Evolutionary conservation across 2,113 vertebrate species (phyloP), one percentile per base, ranked within the genome.

Genomic region (Pteruthius melanotis): DNA sequence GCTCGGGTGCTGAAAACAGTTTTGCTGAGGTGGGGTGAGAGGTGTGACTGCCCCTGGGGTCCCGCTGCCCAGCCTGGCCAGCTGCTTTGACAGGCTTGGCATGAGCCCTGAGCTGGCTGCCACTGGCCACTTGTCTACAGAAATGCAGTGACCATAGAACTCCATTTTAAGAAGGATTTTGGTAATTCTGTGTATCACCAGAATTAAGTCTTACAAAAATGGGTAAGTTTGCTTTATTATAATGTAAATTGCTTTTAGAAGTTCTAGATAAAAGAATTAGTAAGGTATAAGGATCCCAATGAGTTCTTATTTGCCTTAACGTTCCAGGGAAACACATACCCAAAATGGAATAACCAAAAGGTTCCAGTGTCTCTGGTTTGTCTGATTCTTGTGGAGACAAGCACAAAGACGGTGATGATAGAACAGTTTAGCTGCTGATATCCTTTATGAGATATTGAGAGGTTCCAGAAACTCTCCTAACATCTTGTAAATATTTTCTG

Each of bases 51-150:
- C 61, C 33, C 54, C 31, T 3, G 13, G 26, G 37, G 33, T 16
- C 40, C 1, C 1, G 10, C 40, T 10, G 10, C 40, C 10, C 59
- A 47, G 53, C n/a, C 44, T 2, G 1, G 37, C 35, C 10, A 63
- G 42, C n/a, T 30, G 83, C 7, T 20, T 15, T 28, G 37, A 26
- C 49, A 37, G 64, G 28, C 45, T 22, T 31, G 33, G 37, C 56
- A 10, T 8, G 31, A 56, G 54, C 14, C 63, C 64, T 2, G 33
- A 60, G 39, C 4, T 18, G 39, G 26, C 68, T 65, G 54, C 22
- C 31, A 5, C 64, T n/a, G 53, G 35, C 22, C 49, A 10, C 50
- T 56, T 28, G 15, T 15, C 33, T 31, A 24, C 2, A 0, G 28
- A 68, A 68, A 42, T 13, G 5, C 11, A 66, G 33, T 14, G 53